phyloP scores from a whole-genome alignment of 2,113 vertebrate genomes.

The Pedionomus torquatus region DNA sequence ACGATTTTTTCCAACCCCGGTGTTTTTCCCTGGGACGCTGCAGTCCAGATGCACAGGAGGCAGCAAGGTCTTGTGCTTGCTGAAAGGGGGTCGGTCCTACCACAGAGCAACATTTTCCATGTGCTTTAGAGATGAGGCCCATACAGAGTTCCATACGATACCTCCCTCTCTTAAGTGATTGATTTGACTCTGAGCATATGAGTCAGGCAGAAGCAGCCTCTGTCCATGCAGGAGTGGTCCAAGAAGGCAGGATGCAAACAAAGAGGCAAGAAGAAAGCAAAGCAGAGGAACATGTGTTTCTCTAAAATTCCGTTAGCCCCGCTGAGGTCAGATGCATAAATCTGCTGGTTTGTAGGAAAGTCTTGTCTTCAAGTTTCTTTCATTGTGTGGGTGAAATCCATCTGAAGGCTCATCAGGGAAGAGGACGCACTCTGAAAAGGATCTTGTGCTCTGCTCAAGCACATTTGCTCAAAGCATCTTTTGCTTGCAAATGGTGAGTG shows the following conservation, averaged over 20 bases:
- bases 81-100: background rate
- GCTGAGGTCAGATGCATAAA: accelerated
- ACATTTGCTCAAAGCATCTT: background rate
- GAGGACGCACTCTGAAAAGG: background rate
- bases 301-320: background rate
- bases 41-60: background rate
- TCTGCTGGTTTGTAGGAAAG: background rate
- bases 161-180: background rate
- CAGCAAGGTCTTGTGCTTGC: background rate
- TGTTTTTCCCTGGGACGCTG: accelerated
- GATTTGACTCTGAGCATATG: background rate
- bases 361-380: background rate
- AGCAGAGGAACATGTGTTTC: background rate
- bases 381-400: background rate
- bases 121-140: background rate
- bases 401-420: background rate
- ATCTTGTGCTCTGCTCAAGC: background rate
- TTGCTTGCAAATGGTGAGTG: background rate
- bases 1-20: background rate
- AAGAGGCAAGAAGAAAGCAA: background rate
- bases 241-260: background rate
- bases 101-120: background rate
- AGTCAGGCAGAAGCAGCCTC: background rate
- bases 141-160: background rate
- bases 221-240: background rate